phyloP scores from a whole-genome alignment of 2,113 vertebrate genomes.

The Elachura formosa region DNA sequence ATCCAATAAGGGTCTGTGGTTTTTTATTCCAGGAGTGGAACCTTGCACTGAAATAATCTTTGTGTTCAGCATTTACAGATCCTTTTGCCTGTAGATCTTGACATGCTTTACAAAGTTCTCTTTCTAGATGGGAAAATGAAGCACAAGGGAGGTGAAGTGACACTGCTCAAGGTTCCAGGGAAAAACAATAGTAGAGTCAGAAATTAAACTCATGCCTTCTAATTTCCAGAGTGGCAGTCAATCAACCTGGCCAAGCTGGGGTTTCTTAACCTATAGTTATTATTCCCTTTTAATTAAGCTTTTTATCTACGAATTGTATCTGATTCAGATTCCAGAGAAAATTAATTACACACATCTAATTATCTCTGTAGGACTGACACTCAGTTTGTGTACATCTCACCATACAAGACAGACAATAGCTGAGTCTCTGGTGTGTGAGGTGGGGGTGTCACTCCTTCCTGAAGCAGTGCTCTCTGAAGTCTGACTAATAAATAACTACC shows the following conservation, averaged over 20 bases:
- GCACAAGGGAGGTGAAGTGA: not conserved
- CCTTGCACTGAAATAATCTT: not conserved
- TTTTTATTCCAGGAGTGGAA: not conserved
- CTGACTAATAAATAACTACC: not conserved
- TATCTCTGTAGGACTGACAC: not conserved
- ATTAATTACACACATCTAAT: not conserved
- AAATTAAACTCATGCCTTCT: not conserved
- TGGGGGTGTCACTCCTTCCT: not conserved
- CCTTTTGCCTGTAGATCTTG: not conserved
- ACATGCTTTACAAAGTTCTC: not conserved
- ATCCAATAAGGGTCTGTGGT: not conserved
- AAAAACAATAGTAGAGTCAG: not conserved
- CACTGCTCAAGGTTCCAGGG: not conserved
- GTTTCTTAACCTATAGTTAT: not conserved
- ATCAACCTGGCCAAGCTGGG: not conserved
- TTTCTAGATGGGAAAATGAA: not conserved
- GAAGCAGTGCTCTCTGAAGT: not conserved
- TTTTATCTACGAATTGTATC: not conserved
- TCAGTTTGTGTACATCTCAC: not conserved
- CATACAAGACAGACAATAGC: not conserved
- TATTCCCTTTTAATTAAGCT: slow-evolving; percentile 30
- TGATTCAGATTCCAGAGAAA: slow-evolving; percentile 18
- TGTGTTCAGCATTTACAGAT: not conserved
- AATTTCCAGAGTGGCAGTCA: not conserved
- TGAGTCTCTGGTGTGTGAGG: not conserved